Conservation (phyloP, 2,888 invertebrate genomes). For the Euplagia quadripunctaria region DNA sequence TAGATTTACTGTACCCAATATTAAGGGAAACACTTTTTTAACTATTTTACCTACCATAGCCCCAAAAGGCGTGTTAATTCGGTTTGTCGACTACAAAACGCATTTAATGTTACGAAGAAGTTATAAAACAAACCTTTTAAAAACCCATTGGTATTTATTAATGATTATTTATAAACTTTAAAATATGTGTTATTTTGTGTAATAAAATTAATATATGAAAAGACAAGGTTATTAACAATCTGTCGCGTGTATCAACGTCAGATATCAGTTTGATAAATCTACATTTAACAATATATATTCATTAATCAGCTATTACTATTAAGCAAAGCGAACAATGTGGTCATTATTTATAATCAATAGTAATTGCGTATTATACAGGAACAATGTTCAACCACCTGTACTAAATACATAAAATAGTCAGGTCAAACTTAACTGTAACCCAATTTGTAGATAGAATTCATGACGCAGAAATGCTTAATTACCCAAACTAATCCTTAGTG, state of each 20-base stretch:
- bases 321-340: neutral
- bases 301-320: conserved; percentile 1
- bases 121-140: conserved; percentile 18
- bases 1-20: conserved; percentile 29
- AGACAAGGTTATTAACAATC: conserved; percentile 4
- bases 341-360: conserved; percentile 3
- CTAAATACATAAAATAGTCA: conserved; percentile 4
- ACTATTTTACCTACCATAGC: conserved; percentile 35
- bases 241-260: neutral
- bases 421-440: neutral
- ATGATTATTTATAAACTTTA: neutral
- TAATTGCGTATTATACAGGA: neutral
- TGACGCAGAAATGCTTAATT: conserved; percentile 11
- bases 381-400: neutral
- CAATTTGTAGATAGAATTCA: conserved; percentile 14
- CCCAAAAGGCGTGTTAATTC: conserved; percentile 37
- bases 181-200: neutral
- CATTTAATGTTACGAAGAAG: conserved; percentile 20
- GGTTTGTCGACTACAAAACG: conserved; percentile 18
- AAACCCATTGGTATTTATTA: neutral
- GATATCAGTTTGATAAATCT: neutral
- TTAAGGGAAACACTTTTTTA: conserved; percentile 30
- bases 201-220: neutral
- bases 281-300: neutral
- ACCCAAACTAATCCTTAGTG: conserved; percentile 18